Evolutionary conservation across 2,888 invertebrate genomes (phyloP).

Genomic region (Rambutsinella grinnellia): DNA sequence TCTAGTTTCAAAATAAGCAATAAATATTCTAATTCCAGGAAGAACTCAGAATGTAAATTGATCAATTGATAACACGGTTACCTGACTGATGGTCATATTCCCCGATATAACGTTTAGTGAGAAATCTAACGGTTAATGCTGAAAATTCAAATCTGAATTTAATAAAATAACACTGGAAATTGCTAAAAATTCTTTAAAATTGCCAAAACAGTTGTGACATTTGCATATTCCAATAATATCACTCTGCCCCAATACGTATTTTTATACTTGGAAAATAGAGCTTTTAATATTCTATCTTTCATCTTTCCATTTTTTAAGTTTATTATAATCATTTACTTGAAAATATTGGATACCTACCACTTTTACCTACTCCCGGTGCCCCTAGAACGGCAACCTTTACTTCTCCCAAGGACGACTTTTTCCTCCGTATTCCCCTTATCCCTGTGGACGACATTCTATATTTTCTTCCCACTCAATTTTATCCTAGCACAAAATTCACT

Average conservation of each 20-base stretch:
- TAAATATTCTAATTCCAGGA: no score
- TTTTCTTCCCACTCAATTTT: not conserved
- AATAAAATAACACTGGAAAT: not conserved
- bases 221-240: no score
- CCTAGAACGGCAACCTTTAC: conserved; percentile 93
- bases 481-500: not conserved
- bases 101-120: conserved; percentile 93
- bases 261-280: no score
- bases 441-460: conserved; percentile 73
- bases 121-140: conserved; percentile 89
- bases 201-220: not conserved
- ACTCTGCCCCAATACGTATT: not conserved
- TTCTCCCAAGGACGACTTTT: conserved; percentile 90
- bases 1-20: conserved; percentile 72
- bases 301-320: no score
- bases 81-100: conserved; percentile 96
- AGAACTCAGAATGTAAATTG: not conserved
- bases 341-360: conserved; percentile 89
- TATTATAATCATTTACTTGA: no score
- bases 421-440: conserved; percentile 86
- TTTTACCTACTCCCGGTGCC: conserved; percentile 91
- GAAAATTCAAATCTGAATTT: conserved; percentile 67
- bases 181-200: not conserved
- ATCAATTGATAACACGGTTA: conserved; percentile 71
- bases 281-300: no score